Conservation (phyloP, 2,797 vertebrate species). For the Mormyrops boulengeri region DNA sequence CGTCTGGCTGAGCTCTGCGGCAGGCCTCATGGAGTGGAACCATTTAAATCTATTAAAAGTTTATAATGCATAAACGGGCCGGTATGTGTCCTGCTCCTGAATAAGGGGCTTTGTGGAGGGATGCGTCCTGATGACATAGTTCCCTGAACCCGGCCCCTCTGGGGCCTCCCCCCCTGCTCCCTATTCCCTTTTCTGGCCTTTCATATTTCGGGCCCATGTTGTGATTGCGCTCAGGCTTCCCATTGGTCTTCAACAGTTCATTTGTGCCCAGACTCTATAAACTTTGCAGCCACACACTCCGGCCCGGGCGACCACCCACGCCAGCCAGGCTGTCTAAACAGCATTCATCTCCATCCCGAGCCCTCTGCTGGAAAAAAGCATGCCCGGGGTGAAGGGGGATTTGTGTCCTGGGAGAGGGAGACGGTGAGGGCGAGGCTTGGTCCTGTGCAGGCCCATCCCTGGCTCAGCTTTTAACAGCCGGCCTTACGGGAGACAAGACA, state of each 20-base stretch:
- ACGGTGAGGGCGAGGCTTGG: conserved; percentile 26
- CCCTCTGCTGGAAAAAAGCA: conserved; percentile 40
- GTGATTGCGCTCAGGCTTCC: conserved; percentile 91
- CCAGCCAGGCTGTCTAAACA: conserved; percentile 74
- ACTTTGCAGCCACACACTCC: conserved; percentile 58
- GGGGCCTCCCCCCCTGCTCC: conserved; percentile 31
- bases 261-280: conserved; percentile 79
- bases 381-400: conserved; percentile 37
- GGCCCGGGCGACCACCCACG: conserved; percentile 80
- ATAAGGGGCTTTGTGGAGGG: conserved; percentile 60
- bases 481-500: conserved; percentile 33
- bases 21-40: conserved; percentile 35
- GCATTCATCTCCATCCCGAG: conserved; percentile 63
- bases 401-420: conserved; percentile 21
- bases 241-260: conserved; percentile 88
- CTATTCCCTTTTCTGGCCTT: conserved; percentile 36
- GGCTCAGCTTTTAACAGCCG: conserved; percentile 43
- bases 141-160: conserved; percentile 42
- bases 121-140: conserved; percentile 40
- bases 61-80: conserved; percentile 53
- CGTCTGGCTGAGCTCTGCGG: conserved; percentile 13
- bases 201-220: conserved; percentile 65
- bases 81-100: conserved; percentile 53
- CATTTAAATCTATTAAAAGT: conserved; percentile 71
- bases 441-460: conserved; percentile 23